These are phyloP conservation scores for Upupa epops DNA, from an alignment of 2,113 vertebrate species.

Conservation along the genomic window DNA sequence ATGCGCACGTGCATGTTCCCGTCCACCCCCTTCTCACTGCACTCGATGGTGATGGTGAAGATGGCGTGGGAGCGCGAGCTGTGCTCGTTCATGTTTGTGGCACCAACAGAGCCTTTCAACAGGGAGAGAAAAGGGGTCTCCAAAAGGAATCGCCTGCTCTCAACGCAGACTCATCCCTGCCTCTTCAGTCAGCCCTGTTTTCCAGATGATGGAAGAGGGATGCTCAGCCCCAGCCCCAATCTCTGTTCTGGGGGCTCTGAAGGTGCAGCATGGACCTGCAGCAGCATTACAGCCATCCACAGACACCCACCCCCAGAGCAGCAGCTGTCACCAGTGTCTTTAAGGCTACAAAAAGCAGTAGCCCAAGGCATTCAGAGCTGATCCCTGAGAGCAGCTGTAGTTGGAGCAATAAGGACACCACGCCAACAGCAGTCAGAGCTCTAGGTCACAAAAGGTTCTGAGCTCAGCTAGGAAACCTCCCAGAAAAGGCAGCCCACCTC, in stretches of 20 bases:
- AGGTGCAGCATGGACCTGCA: neutral
- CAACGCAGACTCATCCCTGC: neutral
- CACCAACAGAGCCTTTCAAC: constrained; percentile 89
- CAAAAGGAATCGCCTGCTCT: neutral
- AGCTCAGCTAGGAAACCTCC: neutral
- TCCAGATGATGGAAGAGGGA: neutral
- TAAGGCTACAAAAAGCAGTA: neutral
- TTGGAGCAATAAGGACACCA: neutral
- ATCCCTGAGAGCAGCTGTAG: neutral
- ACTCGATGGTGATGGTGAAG: constrained; percentile 98
- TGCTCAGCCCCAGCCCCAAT: neutral
- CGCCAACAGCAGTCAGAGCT: neutral
- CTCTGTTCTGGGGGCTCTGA: neutral
- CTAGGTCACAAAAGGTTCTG: neutral
- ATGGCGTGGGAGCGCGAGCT: constrained; percentile 97
- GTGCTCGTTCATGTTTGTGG: constrained; percentile 99
- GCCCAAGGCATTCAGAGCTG: neutral
- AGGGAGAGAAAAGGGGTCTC: neutral
- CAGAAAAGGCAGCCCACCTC: neutral
- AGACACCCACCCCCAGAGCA: neutral
- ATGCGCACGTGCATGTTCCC: constrained; percentile 96
- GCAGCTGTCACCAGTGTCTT: neutral
- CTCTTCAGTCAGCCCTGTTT: neutral
- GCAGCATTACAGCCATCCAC: neutral
- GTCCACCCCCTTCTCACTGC: constrained; percentile 95